These are phyloP conservation scores for Pemphigus obesinymphae DNA, from an alignment of 1,140 invertebrate genomes.

Conservation along the genomic window DNA sequence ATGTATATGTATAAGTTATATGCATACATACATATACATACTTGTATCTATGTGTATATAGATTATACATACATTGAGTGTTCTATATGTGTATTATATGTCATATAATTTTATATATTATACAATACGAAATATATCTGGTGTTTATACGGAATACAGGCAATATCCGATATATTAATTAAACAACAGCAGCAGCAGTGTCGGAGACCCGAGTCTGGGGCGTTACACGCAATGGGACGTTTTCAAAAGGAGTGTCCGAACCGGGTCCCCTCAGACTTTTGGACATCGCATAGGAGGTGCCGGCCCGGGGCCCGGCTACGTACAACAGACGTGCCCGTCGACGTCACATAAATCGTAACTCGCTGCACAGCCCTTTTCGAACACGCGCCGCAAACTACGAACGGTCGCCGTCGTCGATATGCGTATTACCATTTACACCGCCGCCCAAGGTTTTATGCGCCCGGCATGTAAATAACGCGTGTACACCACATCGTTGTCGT, in stretches of 20 bases:
- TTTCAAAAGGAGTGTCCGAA: conserved; percentile 35
- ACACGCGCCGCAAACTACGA: neutral
- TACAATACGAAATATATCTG: too few relatives aligned
- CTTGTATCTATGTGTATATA: too few relatives aligned
- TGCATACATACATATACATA: neutral
- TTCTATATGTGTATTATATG: too few relatives aligned
- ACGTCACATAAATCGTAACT: neutral
- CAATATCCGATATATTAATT: conserved; percentile 24
- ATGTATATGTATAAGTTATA: too few relatives aligned
- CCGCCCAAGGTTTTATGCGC: too few relatives aligned
- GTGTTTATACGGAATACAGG: too few relatives aligned
- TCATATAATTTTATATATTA: too few relatives aligned
- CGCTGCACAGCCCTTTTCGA: neutral
- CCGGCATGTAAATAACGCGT: conserved; percentile 1
- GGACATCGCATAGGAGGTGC: conserved; percentile 37
- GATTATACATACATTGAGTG: too few relatives aligned
- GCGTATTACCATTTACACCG: neutral
- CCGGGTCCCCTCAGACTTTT: neutral
- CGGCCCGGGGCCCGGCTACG: neutral
- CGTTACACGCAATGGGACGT: conserved; percentile 36
- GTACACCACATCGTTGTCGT: neutral
- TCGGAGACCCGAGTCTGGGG: neutral
- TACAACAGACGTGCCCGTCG: neutral
- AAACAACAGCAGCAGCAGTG: neutral
- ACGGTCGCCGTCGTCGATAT: neutral